Conservation (phyloP, 2,888 invertebrate genomes). For the Sphaeridia pumilis region DNA sequence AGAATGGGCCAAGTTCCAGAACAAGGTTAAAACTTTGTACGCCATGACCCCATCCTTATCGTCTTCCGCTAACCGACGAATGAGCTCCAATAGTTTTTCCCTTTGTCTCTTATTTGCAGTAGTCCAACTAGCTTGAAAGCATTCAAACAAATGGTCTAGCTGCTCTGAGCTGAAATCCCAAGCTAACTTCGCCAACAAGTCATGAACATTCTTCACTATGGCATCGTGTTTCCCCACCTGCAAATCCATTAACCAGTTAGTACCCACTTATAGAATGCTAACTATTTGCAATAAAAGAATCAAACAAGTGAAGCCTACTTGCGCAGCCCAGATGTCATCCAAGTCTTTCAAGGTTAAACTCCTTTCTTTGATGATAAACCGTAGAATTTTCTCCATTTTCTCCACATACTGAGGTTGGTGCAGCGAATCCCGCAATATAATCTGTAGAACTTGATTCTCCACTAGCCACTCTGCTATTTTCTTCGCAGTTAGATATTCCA, state of each 20-base stretch:
- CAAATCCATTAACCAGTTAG: too few relatives aligned
- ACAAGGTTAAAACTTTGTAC: constrained; percentile 82
- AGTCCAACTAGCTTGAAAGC: constrained; percentile 75
- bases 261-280: too few relatives aligned
- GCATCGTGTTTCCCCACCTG: constrained; percentile 89
- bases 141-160: constrained; percentile 90
- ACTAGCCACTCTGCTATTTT: constrained; percentile 95
- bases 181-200: constrained; percentile 85
- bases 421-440: constrained; percentile 85
- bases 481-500: constrained; percentile 87
- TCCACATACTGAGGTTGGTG: constrained; percentile 98
- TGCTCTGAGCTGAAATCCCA: constrained; percentile 98
- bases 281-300: too few relatives aligned
- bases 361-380: constrained; percentile 90
- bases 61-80: constrained; percentile 88
- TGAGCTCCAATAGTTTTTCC: constrained; percentile 86
- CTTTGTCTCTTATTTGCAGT: constrained; percentile 91
- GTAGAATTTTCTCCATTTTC: constrained; percentile 89
- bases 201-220: constrained; percentile 95
- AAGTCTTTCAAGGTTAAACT: constrained; percentile 79
- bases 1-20: constrained; percentile 94
- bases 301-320: too few relatives aligned
- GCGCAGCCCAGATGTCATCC: constrained; percentile 93
- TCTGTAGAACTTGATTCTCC: constrained; percentile 87
- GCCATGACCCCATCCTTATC: constrained; percentile 99